Conservation (phyloP, 2,888 invertebrate species). For the Polietes domitor region DNA sequence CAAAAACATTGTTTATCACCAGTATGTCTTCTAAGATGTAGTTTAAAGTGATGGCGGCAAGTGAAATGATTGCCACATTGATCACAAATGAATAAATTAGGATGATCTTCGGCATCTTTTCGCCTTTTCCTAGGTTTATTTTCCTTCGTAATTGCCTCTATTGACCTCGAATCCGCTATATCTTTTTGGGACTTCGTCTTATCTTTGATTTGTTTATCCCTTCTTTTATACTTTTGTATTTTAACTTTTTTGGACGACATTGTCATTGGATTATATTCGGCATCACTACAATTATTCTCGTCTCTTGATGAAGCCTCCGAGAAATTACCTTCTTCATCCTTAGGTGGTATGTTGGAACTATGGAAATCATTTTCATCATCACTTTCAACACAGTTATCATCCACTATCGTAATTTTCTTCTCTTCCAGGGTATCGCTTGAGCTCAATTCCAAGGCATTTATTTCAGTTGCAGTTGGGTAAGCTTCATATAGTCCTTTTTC, state of each 20-base stretch:
- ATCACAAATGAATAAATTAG: conserved; percentile 73
- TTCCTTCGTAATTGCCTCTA: background rate
- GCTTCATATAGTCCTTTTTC: background rate
- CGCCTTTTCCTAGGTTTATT: conserved; percentile 25
- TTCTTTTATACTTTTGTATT: background rate
- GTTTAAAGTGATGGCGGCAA: conserved; percentile 74
- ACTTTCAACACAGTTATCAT: background rate
- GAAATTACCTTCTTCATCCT: conserved; percentile 6
- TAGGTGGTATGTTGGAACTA: background rate
- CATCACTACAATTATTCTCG: background rate
- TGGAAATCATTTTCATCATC: background rate
- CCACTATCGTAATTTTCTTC: conserved; percentile 18
- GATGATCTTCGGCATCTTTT: conserved; percentile 41
- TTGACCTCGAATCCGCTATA: background rate
- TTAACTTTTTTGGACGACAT: background rate
- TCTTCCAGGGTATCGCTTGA: conserved; percentile 48
- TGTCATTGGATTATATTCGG: background rate
- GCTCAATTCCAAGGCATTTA: conserved; percentile 46
- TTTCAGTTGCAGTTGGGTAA: background rate
- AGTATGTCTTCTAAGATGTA: conserved; percentile 75
- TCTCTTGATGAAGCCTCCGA: background rate
- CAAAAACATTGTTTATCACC: conserved; percentile 76
- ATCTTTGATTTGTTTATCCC: background rate
- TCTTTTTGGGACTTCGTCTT: background rate
- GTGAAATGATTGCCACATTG: conserved; percentile 76